Base-by-base conservation (phyloP, 1,140 invertebrate species). In the Drosophila pseudoobscura region DNA sequence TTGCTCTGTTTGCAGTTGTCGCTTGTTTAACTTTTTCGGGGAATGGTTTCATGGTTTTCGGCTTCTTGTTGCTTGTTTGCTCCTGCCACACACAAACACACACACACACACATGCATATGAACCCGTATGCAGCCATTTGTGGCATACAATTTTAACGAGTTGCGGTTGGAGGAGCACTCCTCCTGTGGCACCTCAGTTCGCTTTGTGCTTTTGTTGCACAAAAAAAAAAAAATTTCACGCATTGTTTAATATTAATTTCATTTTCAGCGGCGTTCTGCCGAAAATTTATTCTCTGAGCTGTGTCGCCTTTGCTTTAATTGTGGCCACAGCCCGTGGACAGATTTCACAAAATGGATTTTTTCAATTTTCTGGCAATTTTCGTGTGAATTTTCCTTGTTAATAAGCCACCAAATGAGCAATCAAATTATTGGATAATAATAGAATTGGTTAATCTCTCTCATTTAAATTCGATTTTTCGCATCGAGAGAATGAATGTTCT, bases 131-230 rank as follows among this genome's bases (percentile, higher is more conserved):
- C 72, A 65, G 55, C 65, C 79, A 82, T 78, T 80, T 69, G 9
- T n/a, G 73, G 66, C 55, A 85, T 87, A 75, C 66, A 87, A 78
- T 68, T 87, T 87, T 87, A 88, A 87, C 83, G 78, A 80, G 60
- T 47, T 88, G 77, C 50, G 80, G 82, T 85, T 55, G 60, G 47
- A 58, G 71, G 61, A 77, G 43, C 62, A 46, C 50, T 57, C 47
- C 66, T 59, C 24, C 44, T 56, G 52, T 39, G 60, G 45, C 61
- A 44, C 31, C 31, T 59, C 46, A 50, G 63, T 53, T 66, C 41
- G 17, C 54, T 49, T 80, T 47, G 59, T 57, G 29, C 63, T 56
- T 63, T 61, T 56, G 45, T 63, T 72, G 61, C 55, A 7, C 29
- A 24, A 2, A 31, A 2, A 17, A 8, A 35, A 56, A 62, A 87